Conservation (phyloP, 2,888 invertebrate genomes). For the Panopea generosa region DNA sequence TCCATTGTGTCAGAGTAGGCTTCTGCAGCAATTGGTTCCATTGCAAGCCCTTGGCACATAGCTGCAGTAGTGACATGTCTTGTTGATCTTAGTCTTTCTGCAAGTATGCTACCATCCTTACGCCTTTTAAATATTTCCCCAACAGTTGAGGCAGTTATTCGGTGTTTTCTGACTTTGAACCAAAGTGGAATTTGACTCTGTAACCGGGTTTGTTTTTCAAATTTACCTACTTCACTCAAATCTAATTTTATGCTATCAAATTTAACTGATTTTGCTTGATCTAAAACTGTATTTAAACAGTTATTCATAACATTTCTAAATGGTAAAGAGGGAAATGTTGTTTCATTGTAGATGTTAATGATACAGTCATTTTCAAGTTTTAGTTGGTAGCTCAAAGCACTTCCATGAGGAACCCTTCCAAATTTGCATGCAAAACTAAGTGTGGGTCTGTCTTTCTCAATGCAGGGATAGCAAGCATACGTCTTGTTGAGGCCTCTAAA, state of each 20-base stretch:
- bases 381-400: background rate
- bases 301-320: background rate
- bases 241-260: background rate
- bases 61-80: constrained; percentile 8
- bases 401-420: background rate
- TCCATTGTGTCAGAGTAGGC: constrained; percentile 15
- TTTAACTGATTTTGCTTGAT: constrained; percentile 1
- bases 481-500: too few species aligned
- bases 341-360: constrained; percentile 3
- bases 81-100: constrained; percentile 13
- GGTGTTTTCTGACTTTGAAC: background rate
- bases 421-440: background rate
- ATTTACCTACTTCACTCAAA: constrained; percentile 3
- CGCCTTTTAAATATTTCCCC: constrained; percentile 14
- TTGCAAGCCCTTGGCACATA: constrained; percentile 21
- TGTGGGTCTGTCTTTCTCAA: too few species aligned
- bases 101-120: constrained; percentile 21
- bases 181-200: constrained; percentile 1
- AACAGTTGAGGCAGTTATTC: constrained; percentile 12
- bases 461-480: too few species aligned
- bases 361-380: background rate
- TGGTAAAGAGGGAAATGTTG: constrained; percentile 16
- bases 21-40: constrained; percentile 18
- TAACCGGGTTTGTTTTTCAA: background rate
- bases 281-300: background rate